A percentile compares a stretch with the other conserved stretches of the same genome.
phyloP scores from a whole-genome alignment of 64 coral and sea anemone species.

The Trachythela sp. region DNA sequence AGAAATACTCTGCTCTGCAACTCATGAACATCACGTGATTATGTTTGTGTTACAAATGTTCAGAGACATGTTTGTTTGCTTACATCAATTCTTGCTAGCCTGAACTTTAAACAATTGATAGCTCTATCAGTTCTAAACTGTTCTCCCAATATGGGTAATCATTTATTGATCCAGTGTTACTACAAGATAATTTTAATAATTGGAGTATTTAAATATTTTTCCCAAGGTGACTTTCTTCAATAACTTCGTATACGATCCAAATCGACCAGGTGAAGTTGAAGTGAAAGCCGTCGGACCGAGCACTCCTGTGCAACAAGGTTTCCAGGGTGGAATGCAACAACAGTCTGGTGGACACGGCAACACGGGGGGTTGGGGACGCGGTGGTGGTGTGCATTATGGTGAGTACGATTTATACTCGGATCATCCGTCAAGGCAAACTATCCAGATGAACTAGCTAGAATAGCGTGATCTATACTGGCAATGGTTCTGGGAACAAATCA shows the following conservation, averaged over 20 bases:
- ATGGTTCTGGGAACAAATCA: too few relatives aligned
- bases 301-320: background rate
- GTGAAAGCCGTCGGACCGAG: background rate
- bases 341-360: slow-evolving; percentile 30
- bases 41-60: slow-evolving; percentile 64
- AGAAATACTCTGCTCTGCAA: slow-evolving; percentile 64
- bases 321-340: background rate
- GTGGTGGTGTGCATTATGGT: slow-evolving; percentile 65
- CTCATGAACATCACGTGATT: slow-evolving; percentile 53
- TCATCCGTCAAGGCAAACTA: too few relatives aligned
- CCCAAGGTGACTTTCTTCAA: slow-evolving; percentile 97
- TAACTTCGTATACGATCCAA: slow-evolving; percentile 73
- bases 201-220: too few relatives aligned
- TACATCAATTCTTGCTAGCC: background rate
- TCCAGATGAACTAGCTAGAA: too few relatives aligned
- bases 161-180: too few relatives aligned
- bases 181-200: too few relatives aligned
- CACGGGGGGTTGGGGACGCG: slow-evolving; percentile 72
- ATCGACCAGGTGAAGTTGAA: slow-evolving; percentile 66
- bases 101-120: background rate
- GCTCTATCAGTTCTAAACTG: too few relatives aligned
- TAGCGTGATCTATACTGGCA: too few relatives aligned
- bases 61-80: slow-evolving; percentile 32
- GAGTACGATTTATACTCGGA: too few relatives aligned
- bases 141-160: too few relatives aligned